phyloP scores from a whole-genome alignment of 2,888 invertebrate species.

The Zygogramma bicolorata region DNA sequence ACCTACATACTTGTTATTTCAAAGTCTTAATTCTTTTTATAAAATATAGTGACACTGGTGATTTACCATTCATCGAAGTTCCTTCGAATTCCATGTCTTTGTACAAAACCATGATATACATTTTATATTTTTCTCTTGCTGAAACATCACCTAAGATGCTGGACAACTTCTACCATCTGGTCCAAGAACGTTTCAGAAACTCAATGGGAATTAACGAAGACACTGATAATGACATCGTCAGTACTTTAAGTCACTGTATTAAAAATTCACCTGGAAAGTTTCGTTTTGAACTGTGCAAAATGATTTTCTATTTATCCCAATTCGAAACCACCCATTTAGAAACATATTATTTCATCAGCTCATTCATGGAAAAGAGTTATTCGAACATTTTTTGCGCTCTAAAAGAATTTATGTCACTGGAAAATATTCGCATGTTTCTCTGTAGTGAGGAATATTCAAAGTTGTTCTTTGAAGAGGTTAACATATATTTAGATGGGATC shows the following conservation, averaged over 20 bases:
- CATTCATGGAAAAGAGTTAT: constrained; percentile 26
- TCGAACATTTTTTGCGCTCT: constrained; percentile 39
- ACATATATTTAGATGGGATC: constrained; percentile 33
- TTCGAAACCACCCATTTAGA: constrained; percentile 43
- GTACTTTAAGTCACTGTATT: constrained; percentile 45
- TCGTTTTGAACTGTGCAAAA: constrained; percentile 39
- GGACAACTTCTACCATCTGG: constrained; percentile 31
- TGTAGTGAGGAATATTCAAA: constrained; percentile 27
- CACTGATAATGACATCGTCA: constrained; percentile 41
- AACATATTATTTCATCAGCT: constrained; percentile 45
- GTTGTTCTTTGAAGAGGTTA: constrained; percentile 42
- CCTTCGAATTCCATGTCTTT: constrained; percentile 24
- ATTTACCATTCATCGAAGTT: neutral
- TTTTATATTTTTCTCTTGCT: constrained; percentile 42
- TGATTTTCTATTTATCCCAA: constrained; percentile 49
- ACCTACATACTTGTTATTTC: constrained; percentile 49
- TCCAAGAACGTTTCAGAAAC: constrained; percentile 28
- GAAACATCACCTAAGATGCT: neutral
- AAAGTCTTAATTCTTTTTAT: constrained; percentile 46
- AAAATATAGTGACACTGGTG: neutral
- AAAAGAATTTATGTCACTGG: constrained; percentile 39
- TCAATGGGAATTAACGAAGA: constrained; percentile 39
- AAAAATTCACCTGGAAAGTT: constrained; percentile 28
- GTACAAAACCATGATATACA: constrained; percentile 48
- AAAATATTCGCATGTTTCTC: constrained; percentile 42